A percentile compares a stretch with the other conserved stretches of the same genome.
Conservation (phyloP, 2,113 vertebrate genomes). For the Vireo altiloquus region DNA sequence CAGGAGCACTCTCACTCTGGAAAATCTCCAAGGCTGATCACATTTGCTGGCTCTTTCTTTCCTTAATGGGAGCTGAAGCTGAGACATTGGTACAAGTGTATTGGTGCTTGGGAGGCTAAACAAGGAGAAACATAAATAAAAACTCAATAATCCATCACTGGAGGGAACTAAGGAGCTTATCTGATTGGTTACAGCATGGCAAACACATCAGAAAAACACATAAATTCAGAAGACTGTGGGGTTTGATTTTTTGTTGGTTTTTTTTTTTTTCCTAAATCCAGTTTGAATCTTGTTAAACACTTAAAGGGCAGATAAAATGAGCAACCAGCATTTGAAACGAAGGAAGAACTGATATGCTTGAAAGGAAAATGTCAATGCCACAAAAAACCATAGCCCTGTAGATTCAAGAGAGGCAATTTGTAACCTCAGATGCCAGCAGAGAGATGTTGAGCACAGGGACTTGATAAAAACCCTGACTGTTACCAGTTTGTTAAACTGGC, state of each 20-base stretch:
- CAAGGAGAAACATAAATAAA: slow-evolving; percentile 47
- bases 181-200: slow-evolving; percentile 14
- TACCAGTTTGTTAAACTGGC: neutral
- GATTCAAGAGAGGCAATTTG: neutral
- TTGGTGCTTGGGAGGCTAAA: slow-evolving; percentile 38
- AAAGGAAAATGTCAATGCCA: slow-evolving; percentile 27
- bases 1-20: neutral
- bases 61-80: slow-evolving; percentile 46
- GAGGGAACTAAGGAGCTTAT: slow-evolving; percentile 22
- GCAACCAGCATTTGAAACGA: neutral
- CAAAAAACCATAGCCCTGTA: neutral
- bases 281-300: neutral
- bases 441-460: neutral
- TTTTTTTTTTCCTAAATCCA: neutral
- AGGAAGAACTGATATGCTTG: neutral
- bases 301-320: slow-evolving; percentile 27
- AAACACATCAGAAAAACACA: neutral
- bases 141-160: slow-evolving; percentile 19
- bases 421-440: neutral
- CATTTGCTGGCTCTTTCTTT: slow-evolving; percentile 20
- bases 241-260: neutral
- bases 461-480: neutral
- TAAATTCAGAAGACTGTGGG: neutral
- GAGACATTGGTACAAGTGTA: neutral
- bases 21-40: slow-evolving; percentile 48